phyloP scores from a whole-genome alignment of 2,797 vertebrate genomes.

The Acrossocheilus wenchowensis region DNA sequence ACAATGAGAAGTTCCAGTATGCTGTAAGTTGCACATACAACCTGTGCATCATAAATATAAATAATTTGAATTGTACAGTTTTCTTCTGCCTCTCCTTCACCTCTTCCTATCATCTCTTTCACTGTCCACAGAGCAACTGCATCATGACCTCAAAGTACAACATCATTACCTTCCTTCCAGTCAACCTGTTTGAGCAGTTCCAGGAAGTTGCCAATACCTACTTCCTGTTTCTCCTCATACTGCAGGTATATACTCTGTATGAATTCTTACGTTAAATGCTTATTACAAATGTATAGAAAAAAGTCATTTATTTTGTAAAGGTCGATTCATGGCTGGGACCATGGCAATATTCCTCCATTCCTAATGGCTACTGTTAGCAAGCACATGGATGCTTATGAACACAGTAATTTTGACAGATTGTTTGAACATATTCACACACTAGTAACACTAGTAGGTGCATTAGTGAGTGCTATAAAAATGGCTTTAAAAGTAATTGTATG shows the following conservation, averaged over 20 bases:
- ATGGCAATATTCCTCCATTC: not conserved
- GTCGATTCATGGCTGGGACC: not conserved
- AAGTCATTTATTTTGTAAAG: not conserved
- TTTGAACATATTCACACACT: not conserved
- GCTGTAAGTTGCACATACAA: conserved; percentile 79
- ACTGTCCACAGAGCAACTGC: conserved; percentile 85
- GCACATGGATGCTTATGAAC: not conserved
- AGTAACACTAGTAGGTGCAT: not conserved
- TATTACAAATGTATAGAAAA: not conserved
- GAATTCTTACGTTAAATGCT: conserved; percentile 4
- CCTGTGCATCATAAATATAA: not conserved
- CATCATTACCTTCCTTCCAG: conserved; percentile 91
- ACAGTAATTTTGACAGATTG: not conserved
- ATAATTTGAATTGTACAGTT: not conserved
- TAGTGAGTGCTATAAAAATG: not conserved
- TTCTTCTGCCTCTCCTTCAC: not conserved
- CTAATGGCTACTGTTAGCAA: not conserved
- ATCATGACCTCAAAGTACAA: conserved; percentile 98
- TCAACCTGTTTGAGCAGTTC: conserved; percentile 98
- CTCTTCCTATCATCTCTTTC: not conserved
- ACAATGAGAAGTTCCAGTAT: conserved; percentile 96
- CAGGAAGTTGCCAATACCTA: conserved; percentile 98
- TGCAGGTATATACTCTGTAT: conserved; percentile 80
- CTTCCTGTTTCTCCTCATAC: conserved; percentile 95
- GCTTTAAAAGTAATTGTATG: not conserved